Conservation (phyloP, 2,888 invertebrate species). For the Gordius sp. region DNA sequence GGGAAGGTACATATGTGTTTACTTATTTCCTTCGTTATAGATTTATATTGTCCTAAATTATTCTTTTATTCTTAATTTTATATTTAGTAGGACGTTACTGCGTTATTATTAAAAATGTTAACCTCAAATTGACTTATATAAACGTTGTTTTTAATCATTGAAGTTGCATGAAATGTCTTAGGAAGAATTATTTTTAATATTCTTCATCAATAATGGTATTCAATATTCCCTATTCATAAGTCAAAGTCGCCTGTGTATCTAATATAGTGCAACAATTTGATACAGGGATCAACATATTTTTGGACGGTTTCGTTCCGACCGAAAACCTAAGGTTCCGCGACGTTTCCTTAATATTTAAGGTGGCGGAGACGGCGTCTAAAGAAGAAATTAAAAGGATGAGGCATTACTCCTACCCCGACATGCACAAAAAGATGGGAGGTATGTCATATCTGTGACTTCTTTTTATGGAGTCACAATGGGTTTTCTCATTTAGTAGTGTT, state of each 20-base stretch:
- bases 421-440: constrained; percentile 41
- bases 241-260: too few relatives aligned
- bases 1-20: constrained; percentile 70
- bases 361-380: constrained; percentile 83
- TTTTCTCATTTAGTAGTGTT: too few relatives aligned
- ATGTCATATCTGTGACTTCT: too few relatives aligned
- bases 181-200: too few relatives aligned
- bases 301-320: constrained; percentile 94
- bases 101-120: neutral
- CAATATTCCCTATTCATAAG: too few relatives aligned
- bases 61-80: neutral
- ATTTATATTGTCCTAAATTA: neutral
- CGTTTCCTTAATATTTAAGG: constrained; percentile 82
- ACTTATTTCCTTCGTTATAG: neutral
- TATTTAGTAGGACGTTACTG: neutral
- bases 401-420: constrained; percentile 73
- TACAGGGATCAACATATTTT: constrained; percentile 80
- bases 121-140: neutral
- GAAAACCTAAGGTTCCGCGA: constrained; percentile 95
- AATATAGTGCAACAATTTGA: constrained; percentile 10
- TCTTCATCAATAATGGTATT: too few relatives aligned
- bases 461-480: too few relatives aligned
- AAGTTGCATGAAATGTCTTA: too few relatives aligned
- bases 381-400: constrained; percentile 89
- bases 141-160: neutral